Base-by-base conservation (phyloP, 2,888 invertebrate genomes). In the Caenorhabditis macrosperma region DNA sequence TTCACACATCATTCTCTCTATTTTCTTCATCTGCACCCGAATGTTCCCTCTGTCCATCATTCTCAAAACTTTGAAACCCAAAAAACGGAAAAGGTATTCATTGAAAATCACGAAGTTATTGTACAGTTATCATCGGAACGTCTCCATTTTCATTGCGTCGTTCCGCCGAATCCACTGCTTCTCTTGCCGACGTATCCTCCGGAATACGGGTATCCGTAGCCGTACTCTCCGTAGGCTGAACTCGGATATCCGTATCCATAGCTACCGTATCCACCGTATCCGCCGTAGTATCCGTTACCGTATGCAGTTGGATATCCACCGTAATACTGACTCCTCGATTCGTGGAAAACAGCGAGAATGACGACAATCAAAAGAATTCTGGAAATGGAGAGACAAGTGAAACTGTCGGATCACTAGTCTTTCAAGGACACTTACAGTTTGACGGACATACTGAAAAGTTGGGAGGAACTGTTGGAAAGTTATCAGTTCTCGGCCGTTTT, bases 271-370 rank as follows among this genome's bases (percentile, higher is more conserved):
- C 33, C 55, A 17, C 35, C 22, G 5, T 54, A 30, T 30, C 54
- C 54, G 41, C 68, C 68, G 68, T 68, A 68, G 26, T 59, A 59
- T 10, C 17, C 24, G 48, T 48, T 48, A 33, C 67, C 67, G 55
- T 44, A 17, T 24, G 59, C 50, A 6, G 35, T 35, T 22, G 68
- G 68, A 17, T 68, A 68, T 26, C 68, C 68, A 59, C 68, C 68
- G 50, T 68, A 68, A 33, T 50, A 68, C 33, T 68, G 68, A 26
- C 28, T 7, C 1, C 44, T 26, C 9, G 50, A 24, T 20, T n/a
- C 6, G 20, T 33, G 54, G 30, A 28, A 30, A 9, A 59, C 26
- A 10, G 48, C 28, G 26, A 68, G 10, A 12, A 68, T 7, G 41
- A 59, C 20, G 59, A 59, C 26, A 24, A 68, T 24, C 17, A 68